These are phyloP conservation scores for Dryomyza anilis DNA, from an alignment of 2,888 invertebrate genomes.

Conservation along the genomic window DNA sequence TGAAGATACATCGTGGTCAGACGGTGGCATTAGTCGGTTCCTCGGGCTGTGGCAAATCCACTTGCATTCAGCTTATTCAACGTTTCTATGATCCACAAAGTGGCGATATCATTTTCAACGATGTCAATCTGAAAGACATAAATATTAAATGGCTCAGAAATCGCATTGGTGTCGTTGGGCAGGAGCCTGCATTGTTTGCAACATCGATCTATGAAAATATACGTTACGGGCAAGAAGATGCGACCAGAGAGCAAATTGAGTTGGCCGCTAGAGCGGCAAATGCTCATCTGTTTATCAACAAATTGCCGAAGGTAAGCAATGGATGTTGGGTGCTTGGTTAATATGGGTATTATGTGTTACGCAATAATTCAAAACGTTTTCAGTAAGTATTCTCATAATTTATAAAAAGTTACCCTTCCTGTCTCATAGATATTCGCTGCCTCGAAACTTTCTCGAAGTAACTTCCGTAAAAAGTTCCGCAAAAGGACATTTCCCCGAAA, in stretches of 20 bases:
- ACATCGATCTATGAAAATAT: constrained; percentile 87
- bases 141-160: constrained; percentile 81
- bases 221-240: constrained; percentile 73
- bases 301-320: constrained; percentile 70
- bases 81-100: constrained; percentile 73
- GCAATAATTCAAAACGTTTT: too few relatives aligned
- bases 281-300: constrained; percentile 77
- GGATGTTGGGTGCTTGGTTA: too few relatives aligned
- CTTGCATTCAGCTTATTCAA: constrained; percentile 74
- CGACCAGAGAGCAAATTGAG: constrained; percentile 71
- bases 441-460: too few relatives aligned
- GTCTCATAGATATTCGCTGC: too few relatives aligned
- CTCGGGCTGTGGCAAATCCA: constrained; percentile 81
- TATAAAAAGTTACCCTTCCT: too few relatives aligned
- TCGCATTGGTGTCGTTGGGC: constrained; percentile 87
- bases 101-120: constrained; percentile 72
- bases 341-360: too few relatives aligned
- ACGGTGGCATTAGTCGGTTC: constrained; percentile 77
- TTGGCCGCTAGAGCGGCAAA: constrained; percentile 75
- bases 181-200: constrained; percentile 88
- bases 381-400: too few relatives aligned
- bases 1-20: constrained; percentile 73
- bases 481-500: too few relatives aligned
- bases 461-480: too few relatives aligned
- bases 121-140: constrained; percentile 71